Evolutionary conservation across 2,797 vertebrate genomes (phyloP), one percentile per base, ranked within the genome.

Genomic region (Anguilla pacifica): DNA sequence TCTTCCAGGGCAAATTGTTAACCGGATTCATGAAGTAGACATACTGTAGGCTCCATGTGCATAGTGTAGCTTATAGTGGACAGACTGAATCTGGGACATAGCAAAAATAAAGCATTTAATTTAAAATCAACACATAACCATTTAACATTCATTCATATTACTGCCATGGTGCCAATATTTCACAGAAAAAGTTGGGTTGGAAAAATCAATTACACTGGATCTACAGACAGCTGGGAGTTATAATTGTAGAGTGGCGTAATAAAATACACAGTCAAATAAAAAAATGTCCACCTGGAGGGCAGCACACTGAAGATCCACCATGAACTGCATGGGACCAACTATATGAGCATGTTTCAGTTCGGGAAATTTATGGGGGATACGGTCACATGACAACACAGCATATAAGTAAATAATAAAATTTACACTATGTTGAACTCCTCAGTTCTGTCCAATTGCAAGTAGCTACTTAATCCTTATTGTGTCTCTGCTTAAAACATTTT

Each of bases 291-390:
- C 89, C 93, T 92, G 86, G 6, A 82, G 91, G 93, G 91, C 92
- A 93, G 92, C 77, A 94, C 93, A 92, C 90, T 84, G 89, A 85
- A 92, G 72, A 77, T 92, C 92, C 93, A 92, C 93, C 93, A 88
- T 89, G 88, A 93, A 94, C 61, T 64, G 25, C 3, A 92, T 87
- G 89, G 95, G 93, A 92, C 95, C 92, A 89, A 17, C 93, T 11
- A 95, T 96, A 95, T 39, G 93, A 96, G 92, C 15, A 93, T 92
- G 92, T 96, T 95, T 95, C 95, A 85, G 89, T 93, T 95, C 93
- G 95, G 43, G n/a, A 1, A 3, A 46, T 81, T 46, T 7, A 81
- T 25, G 19, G 6, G 25, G 43, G 46, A 43, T 17, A 43, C 15
- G 13, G 28, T 31, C 28, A 72, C 4, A 6, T n/a, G 25, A 70